Conservation (phyloP, 2,888 invertebrate species). For the Orthonychiurus folsomi region DNA sequence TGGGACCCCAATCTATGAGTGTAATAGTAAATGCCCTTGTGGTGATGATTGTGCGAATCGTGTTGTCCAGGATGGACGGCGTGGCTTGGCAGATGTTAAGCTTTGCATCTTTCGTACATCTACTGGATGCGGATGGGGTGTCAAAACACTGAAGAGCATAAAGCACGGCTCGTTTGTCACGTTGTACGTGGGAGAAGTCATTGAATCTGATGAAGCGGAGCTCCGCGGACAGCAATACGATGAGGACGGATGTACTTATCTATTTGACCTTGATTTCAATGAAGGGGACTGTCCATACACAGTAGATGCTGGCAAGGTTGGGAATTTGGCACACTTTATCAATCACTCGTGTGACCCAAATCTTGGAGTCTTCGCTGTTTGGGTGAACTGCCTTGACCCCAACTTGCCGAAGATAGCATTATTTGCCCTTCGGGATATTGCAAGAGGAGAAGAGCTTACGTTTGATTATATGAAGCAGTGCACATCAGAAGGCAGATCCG, state of each 20-base stretch:
- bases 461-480: background rate
- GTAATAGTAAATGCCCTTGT: conserved; percentile 79
- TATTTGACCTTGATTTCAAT: conserved; percentile 86
- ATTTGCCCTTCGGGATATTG: conserved; percentile 71
- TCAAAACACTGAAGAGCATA: conserved; percentile 64
- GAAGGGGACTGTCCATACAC: conserved; percentile 65
- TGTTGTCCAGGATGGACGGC: conserved; percentile 74
- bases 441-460: conserved; percentile 6
- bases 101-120: conserved; percentile 68
- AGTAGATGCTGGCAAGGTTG: conserved; percentile 79
- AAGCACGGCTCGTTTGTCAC: conserved; percentile 76
- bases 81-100: conserved; percentile 34
- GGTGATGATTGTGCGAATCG: conserved; percentile 70
- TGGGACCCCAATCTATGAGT: conserved; percentile 85
- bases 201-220: conserved; percentile 83
- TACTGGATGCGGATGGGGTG: conserved; percentile 93
- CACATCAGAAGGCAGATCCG: background rate
- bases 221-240: conserved; percentile 75
- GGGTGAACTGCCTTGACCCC: conserved; percentile 82
- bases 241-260: conserved; percentile 74
- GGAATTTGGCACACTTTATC: conserved; percentile 45
- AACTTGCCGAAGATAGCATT: conserved; percentile 79
- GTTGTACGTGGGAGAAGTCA: conserved; percentile 90
- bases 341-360: conserved; percentile 70
- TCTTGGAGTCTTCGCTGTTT: conserved; percentile 79